These are phyloP conservation scores for Harpegnathos saltator DNA, from an alignment of 1,140 invertebrate species.

Conservation along the genomic window DNA sequence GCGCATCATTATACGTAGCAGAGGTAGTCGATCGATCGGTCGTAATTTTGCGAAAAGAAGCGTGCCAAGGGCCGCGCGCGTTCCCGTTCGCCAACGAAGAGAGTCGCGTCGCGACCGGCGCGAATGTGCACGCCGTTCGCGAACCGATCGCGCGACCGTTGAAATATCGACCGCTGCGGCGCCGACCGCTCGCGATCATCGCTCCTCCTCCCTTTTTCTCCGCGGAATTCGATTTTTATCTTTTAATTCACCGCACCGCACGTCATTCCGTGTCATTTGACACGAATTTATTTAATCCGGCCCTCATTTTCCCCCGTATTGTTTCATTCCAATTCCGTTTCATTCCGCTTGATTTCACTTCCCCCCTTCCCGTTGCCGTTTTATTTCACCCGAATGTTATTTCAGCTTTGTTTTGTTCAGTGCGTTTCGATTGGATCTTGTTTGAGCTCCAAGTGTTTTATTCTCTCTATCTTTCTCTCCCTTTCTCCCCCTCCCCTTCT, in stretches of 20 bases:
- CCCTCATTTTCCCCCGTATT: not conserved
- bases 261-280: slow-evolving; percentile 29
- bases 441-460: slow-evolving; percentile 10
- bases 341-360: not conserved
- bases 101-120: not conserved
- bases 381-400: slow-evolving; percentile 34
- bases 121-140: not conserved
- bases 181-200: not conserved
- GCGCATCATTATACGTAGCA: slow-evolving; percentile 51
- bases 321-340: slow-evolving; percentile 11
- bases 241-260: not conserved
- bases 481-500: not conserved
- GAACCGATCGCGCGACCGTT: slow-evolving; percentile 16
- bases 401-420: slow-evolving; percentile 28
- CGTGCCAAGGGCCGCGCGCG: slow-evolving; percentile 55
- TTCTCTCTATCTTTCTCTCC: not conserved
- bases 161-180: not conserved
- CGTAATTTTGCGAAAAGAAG: slow-evolving; percentile 55
- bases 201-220: no score
- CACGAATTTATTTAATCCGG: slow-evolving; percentile 27
- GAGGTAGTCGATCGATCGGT: slow-evolving; percentile 35
- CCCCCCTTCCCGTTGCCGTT: not conserved
- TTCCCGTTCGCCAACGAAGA: slow-evolving; percentile 6
- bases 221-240: not conserved
- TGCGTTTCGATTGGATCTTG: slow-evolving; percentile 11